phyloP scores from a whole-genome alignment of 2,113 vertebrate species.

The Aplodontia rufa region DNA sequence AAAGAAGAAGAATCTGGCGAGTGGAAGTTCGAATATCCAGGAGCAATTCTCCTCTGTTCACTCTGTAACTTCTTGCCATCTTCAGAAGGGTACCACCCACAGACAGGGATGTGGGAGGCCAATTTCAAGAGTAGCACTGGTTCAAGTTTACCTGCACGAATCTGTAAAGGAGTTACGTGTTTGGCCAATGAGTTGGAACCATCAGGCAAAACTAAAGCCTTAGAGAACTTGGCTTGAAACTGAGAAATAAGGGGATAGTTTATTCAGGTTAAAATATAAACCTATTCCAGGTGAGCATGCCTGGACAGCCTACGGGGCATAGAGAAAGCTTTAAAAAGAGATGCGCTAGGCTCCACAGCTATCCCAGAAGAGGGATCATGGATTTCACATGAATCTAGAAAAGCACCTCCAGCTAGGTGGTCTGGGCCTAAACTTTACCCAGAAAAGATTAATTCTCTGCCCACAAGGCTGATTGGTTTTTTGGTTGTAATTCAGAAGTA shows the following conservation, averaged over 20 bases:
- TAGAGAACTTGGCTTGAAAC: not conserved
- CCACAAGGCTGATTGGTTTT: not conserved
- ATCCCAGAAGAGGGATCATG: not conserved
- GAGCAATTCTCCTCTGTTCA: not conserved
- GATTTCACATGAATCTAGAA: not conserved
- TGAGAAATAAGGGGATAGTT: slow-evolving; percentile 13
- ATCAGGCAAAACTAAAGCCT: not conserved
- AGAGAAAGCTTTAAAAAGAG: not conserved
- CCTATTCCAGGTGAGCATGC: not conserved
- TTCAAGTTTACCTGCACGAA: not conserved
- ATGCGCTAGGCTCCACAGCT: not conserved
- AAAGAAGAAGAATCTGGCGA: not conserved
- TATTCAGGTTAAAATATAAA: not conserved
- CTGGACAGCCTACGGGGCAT: not conserved
- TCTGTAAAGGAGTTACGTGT: not conserved
- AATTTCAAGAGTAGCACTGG: not conserved
- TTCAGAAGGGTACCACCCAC: not conserved
- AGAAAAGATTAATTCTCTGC: not conserved
- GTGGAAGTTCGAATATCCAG: not conserved
- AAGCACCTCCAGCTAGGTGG: not conserved
- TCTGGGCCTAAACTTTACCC: not conserved
- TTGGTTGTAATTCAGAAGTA: not conserved
- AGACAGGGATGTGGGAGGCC: not conserved
- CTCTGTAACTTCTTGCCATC: not conserved
- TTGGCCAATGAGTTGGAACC: not conserved